These are phyloP conservation scores for Columba livia DNA, from an alignment of 2,113 vertebrate species.

Conservation along the genomic window DNA sequence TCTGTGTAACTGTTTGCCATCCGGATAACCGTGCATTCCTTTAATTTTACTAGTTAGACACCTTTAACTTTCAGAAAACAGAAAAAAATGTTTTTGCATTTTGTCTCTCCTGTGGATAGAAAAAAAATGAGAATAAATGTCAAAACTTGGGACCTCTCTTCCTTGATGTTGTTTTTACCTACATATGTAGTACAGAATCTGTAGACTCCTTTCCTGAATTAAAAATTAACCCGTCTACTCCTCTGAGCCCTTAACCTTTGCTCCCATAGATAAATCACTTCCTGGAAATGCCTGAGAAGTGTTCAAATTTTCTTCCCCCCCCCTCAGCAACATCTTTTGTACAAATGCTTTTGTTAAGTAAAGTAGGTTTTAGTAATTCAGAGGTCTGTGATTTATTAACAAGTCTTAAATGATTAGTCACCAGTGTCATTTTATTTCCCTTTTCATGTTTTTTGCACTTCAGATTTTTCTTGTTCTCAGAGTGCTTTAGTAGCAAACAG, in stretches of 20 bases:
- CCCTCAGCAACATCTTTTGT: background rate
- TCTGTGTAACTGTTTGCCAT: constrained; percentile 10
- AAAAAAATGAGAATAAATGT: background rate
- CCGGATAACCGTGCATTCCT: background rate
- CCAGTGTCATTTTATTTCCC: background rate
- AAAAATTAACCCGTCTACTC: constrained; percentile 1
- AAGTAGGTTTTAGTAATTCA: constrained; percentile 7
- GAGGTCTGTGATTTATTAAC: background rate
- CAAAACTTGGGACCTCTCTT: background rate
- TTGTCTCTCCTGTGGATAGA: background rate
- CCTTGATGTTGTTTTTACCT: background rate
- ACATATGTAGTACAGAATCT: background rate
- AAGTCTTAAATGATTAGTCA: background rate
- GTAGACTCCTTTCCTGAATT: background rate
- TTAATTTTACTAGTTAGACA: background rate
- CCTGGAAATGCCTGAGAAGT: constrained; percentile 4
- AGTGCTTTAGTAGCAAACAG: background rate
- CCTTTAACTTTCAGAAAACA: background rate
- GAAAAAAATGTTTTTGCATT: background rate
- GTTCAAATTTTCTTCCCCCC: background rate
- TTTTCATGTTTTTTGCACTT: background rate
- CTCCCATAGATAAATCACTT: constrained; percentile 23
- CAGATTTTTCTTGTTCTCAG: background rate
- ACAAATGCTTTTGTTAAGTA: background rate
- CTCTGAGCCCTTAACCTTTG: constrained; percentile 19